A percentile compares a stretch with the other conserved stretches of the same genome.
Conservation (phyloP, 2,797 vertebrate species). For the Eulemur rubriventer region DNA sequence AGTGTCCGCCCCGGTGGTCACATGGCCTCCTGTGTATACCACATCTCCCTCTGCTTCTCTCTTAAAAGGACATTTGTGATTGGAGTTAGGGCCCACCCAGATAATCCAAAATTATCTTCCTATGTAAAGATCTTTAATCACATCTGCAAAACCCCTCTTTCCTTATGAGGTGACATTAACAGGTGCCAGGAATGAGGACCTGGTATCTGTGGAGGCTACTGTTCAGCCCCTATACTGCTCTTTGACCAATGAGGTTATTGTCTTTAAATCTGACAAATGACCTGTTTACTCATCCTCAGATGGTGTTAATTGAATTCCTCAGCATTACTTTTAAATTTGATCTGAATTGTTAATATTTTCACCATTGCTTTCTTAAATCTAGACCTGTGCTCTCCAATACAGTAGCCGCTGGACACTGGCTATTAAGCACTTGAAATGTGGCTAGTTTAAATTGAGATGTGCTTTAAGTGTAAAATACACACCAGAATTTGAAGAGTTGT, state of each 20-base stretch:
- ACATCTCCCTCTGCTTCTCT: neutral
- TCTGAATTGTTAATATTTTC: neutral
- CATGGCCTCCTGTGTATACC: neutral
- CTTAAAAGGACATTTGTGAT: neutral
- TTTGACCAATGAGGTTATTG: neutral
- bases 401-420: neutral
- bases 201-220: neutral
- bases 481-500: slow-evolving; percentile 54
- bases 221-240: neutral
- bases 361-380: neutral
- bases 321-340: slow-evolving; percentile 40
- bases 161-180: neutral
- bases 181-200: neutral
- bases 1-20: neutral
- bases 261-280: neutral
- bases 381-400: slow-evolving; percentile 49
- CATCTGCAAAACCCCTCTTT: neutral
- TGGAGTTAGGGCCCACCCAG: neutral
- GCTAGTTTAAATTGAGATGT: slow-evolving; percentile 44
- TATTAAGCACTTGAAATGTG: slow-evolving; percentile 1
- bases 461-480: slow-evolving; percentile 50
- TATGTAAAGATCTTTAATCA: neutral
- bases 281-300: neutral
- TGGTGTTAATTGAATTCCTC: neutral
- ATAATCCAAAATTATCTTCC: neutral